phyloP scores from a whole-genome alignment of 1,140 invertebrate species.

The Ceratoteleas bidentatus region DNA sequence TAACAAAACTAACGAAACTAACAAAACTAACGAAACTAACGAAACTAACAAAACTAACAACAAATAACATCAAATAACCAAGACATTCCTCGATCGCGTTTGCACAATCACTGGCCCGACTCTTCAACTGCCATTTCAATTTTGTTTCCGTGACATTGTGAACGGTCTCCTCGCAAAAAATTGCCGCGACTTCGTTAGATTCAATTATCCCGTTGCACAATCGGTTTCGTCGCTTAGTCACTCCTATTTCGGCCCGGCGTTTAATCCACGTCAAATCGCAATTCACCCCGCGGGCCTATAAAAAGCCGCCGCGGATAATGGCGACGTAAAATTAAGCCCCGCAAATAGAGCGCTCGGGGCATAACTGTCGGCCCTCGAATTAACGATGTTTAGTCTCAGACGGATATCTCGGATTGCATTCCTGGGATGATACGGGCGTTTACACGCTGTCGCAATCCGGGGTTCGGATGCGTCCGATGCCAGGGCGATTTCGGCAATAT shows the following conservation, averaged over 20 bases:
- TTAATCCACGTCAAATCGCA: slow-evolving; percentile 44
- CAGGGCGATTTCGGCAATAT: slow-evolving; percentile 62
- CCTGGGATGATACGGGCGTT: slow-evolving; percentile 53
- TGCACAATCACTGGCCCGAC: too few relatives aligned
- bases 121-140: too few relatives aligned
- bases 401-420: slow-evolving; percentile 56
- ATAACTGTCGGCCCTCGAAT: slow-evolving; percentile 37
- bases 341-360: slow-evolving; percentile 40
- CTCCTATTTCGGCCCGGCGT: slow-evolving; percentile 26
- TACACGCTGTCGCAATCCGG: slow-evolving; percentile 58
- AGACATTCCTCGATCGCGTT: too few relatives aligned
- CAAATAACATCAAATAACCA: too few relatives aligned
- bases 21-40: too few relatives aligned
- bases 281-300: slow-evolving; percentile 38
- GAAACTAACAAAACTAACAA: too few relatives aligned
- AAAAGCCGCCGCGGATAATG: slow-evolving; percentile 36
- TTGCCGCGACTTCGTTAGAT: too few relatives aligned
- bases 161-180: too few relatives aligned
- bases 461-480: slow-evolving; percentile 45
- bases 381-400: slow-evolving; percentile 51
- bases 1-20: too few relatives aligned
- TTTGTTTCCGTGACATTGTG: too few relatives aligned
- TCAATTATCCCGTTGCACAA: too few relatives aligned
- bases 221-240: background rate
- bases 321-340: slow-evolving; percentile 41